Evolutionary conservation across 1,140 invertebrate species (phyloP), one percentile per base, ranked within the genome.

Genomic region (Zaprionus lachaisei): DNA sequence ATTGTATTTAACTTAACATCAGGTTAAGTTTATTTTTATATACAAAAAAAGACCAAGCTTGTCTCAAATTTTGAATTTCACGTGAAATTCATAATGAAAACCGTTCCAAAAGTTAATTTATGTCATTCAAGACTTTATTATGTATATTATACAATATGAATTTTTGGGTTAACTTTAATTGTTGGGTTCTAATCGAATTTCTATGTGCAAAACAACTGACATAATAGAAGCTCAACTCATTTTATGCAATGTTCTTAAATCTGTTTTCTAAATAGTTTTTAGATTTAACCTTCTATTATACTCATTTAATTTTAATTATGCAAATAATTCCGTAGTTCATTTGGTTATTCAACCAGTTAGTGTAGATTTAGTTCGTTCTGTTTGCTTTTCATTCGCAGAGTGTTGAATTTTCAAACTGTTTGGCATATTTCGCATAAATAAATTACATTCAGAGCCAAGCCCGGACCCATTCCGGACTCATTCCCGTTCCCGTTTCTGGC

Each of bases 361-460:
- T 76, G 79, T 72, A 71, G 81, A 7, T 34, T 51, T 24, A 58
- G 44, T 81, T 73, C 69, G 62, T 28, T 56, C 20, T 77, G 20
- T 54, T 55, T 57, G 22, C 20, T 12, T 72, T 41, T 17, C 41
- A 44, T 66, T 28, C 51, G 37, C 44, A 37, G 56, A 76, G 64
- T 63, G 55, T 78, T 62, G 55, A 65, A 70, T 81, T 80, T 71
- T 65, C 54, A 75, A 70, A 81, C 72, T 79, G 71, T 81, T 84
- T 81, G 75, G 64, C 68, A 85, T 84, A 79, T 84, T 81, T 86
- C 63, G 75, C 78, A 76, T 84, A 77, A 79, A 89, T 89, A 89
- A 89, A 79, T 89, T 84, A 72, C 65, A 79, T 79, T 72, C 72
- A 73, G 81, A 68, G 47, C 57, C 75, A 61, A 68, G 34, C 49